phyloP scores from a whole-genome alignment of 1,140 invertebrate species.

The Caenorhabditis tropicalis region DNA sequence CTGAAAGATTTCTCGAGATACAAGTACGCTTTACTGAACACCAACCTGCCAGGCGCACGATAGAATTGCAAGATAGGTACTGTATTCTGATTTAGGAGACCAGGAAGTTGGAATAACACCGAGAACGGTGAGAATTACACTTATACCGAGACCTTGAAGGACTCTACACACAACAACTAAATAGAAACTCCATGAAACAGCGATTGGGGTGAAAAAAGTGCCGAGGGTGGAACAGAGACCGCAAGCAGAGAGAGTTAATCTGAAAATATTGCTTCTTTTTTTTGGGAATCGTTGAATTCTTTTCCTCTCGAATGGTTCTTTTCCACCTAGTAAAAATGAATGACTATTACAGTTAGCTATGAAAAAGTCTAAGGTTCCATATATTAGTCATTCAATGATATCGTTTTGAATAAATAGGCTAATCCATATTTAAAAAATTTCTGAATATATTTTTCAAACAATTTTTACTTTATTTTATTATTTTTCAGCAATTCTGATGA shows the following conservation, averaged over 20 bases:
- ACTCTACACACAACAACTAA: conserved; percentile 19
- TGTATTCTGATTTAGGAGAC: conserved; percentile 47
- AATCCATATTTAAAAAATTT: too few species aligned
- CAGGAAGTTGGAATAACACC: conserved; percentile 49
- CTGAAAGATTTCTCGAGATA: not conserved
- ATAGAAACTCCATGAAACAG: conserved; percentile 45
- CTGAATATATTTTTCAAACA: too few species aligned
- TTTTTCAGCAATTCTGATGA: too few species aligned
- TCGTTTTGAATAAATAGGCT: too few species aligned
- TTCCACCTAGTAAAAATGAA: too few species aligned
- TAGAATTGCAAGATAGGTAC: conserved; percentile 49
- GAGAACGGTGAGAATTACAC: conserved; percentile 42
- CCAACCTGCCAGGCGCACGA: conserved; percentile 51
- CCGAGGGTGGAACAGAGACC: not conserved
- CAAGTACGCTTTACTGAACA: not conserved
- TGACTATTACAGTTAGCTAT: too few species aligned
- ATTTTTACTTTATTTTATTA: too few species aligned
- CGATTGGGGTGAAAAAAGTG: conserved; percentile 52
- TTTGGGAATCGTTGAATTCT: not conserved
- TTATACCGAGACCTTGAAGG: conserved; percentile 49
- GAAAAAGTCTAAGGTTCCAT: too few species aligned
- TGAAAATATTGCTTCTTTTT: not conserved
- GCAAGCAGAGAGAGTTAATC: not conserved
- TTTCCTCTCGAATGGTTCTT: too few species aligned
- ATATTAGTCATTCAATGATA: too few species aligned